phyloP scores from a whole-genome alignment of 2,888 invertebrate genomes.

The Spatulosminthurus flaviceps region DNA sequence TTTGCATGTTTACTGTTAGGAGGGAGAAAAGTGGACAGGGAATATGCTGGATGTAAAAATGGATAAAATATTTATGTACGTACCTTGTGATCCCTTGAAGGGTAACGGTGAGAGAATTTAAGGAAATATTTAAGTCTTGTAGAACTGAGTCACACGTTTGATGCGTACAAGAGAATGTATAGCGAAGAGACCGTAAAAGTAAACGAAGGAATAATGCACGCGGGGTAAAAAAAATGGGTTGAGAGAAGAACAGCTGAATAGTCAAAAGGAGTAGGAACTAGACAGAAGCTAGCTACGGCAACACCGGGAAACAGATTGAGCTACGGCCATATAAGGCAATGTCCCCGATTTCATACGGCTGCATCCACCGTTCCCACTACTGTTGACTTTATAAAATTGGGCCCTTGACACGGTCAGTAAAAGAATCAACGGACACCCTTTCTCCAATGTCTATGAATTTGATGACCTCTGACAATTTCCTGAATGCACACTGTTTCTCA shows the following conservation, averaged over 20 bases:
- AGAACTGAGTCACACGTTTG: slow-evolving; percentile 19
- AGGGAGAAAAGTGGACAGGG: background rate
- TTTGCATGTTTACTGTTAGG: too few relatives aligned
- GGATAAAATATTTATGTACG: background rate
- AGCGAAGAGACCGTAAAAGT: slow-evolving; percentile 20
- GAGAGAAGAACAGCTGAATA: slow-evolving; percentile 25
- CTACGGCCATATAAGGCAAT: slow-evolving; percentile 63
- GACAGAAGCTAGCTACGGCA: slow-evolving; percentile 36
- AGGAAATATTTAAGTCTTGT: background rate
- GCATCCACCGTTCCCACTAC: slow-evolving; percentile 16
- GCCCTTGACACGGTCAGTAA: slow-evolving; percentile 16
- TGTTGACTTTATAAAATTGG: background rate
- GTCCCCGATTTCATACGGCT: slow-evolving; percentile 61
- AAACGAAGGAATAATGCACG: slow-evolving; percentile 12
- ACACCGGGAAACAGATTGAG: slow-evolving; percentile 52
- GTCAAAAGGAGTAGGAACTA: slow-evolving; percentile 4
- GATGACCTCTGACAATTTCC: background rate
- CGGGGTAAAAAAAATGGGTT: slow-evolving; percentile 6
- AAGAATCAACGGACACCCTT: background rate
- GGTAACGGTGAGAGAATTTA: background rate
- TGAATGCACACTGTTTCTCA: background rate
- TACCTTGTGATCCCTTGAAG: slow-evolving; percentile 18
- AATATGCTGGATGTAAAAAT: background rate
- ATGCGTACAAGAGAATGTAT: slow-evolving; percentile 13
- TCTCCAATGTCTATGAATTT: background rate